Percentiles rank a stretch among this genome's conserved stretches.
Evolutionary conservation across 2,888 invertebrate species (phyloP).

Genomic region (Epistrophe grossulariae): DNA sequence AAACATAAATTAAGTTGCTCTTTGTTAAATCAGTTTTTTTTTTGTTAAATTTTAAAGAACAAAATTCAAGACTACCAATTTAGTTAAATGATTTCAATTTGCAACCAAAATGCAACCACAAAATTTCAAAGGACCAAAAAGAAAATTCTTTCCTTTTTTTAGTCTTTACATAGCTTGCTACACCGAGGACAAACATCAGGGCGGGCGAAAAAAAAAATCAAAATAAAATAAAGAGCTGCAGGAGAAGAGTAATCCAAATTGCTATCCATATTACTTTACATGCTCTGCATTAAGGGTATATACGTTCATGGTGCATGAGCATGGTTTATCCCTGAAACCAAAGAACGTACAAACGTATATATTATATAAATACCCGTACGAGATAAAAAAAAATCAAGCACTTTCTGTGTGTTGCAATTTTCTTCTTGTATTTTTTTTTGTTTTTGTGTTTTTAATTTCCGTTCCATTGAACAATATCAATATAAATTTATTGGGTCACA

Average conservation of each 20-base stretch:
- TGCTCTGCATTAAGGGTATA: slow-evolving; percentile 33
- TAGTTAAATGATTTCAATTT: slow-evolving; percentile 29
- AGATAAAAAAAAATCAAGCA: slow-evolving; percentile 34
- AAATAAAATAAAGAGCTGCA: slow-evolving; percentile 36
- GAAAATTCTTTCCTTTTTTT: not conserved
- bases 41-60: not conserved
- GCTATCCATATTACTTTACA: slow-evolving; percentile 50
- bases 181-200: not conserved
- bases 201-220: not conserved
- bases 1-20: not conserved
- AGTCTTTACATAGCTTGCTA: not conserved
- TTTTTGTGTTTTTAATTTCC: slow-evolving; percentile 48
- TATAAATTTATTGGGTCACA: slow-evolving; percentile 73
- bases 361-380: slow-evolving; percentile 18
- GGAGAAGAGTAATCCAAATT: slow-evolving; percentile 48
- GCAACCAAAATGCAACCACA: slow-evolving; percentile 12
- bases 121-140: slow-evolving; percentile 1
- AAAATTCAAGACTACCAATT: not conserved
- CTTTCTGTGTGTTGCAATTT: slow-evolving; percentile 39
- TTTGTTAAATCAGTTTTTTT: not conserved
- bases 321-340: slow-evolving; percentile 33
- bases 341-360: not conserved
- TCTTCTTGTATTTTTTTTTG: slow-evolving; percentile 28
- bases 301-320: slow-evolving; percentile 19
- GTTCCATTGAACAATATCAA: slow-evolving; percentile 72